Evolutionary conservation across 2,888 invertebrate genomes (phyloP), one percentile per base, ranked within the genome.

Genomic region (Trachelus iudaicus): DNA sequence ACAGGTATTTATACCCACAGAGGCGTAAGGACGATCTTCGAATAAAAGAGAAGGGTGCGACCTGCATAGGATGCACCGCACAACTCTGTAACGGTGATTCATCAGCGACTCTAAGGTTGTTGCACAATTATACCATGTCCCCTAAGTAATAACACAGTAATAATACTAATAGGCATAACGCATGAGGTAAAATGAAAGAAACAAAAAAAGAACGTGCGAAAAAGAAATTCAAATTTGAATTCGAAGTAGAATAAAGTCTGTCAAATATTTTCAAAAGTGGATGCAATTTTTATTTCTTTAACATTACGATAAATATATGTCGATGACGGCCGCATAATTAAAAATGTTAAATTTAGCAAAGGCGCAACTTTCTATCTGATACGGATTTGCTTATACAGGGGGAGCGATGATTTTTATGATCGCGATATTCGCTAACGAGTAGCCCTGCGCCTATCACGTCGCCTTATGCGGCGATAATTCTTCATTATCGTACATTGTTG

Each of bases 401-500:
- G 23, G 23, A 75, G 73, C 81, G 82, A 85, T 87, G 90, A 90
- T 90, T 91, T 90, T 91, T 90, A 90, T 87, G 90, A 89, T 85
- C 87, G 69, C 80, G 84, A 85, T 56, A 56, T 83, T 80, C 85
- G 87, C 88, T 90, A 91, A 91, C 91, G 90, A 90, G 90, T 88
- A 84, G 84, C 82, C 84, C 85, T 79, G 83, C 83, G 80, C 85
- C 86, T 87, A 87, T 88, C 86, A 83, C 81, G 75, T 79, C 82
- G 81, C 85, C 89, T 89, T 89, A 88, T 83, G 88, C 87, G 89
- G 88, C 87, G 90, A 91, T 91, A 91, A 91, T 91, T 91, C 91
- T 91, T 91, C 91, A 91, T 91, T 91, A 91, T 90, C 89, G 90
- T 88, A 91, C 89, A 91, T 91, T 91, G 90, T 90, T 90, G 90